phyloP scores from a whole-genome alignment of 1,140 invertebrate species.

The Ylistrum balloti region DNA sequence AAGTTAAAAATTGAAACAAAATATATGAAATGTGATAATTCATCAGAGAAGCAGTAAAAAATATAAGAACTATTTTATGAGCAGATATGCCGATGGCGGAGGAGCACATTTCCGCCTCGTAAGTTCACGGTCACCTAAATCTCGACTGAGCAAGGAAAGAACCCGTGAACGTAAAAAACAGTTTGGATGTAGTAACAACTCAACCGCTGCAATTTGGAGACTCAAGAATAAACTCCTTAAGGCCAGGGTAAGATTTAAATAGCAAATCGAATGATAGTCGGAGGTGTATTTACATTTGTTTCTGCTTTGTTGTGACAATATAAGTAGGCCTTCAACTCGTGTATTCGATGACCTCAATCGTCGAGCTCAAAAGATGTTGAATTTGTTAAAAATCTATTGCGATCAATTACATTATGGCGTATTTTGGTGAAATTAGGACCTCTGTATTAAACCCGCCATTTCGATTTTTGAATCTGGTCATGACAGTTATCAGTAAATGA shows the following conservation, averaged over 20 bases:
- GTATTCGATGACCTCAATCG: constrained; percentile 1
- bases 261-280: not conserved
- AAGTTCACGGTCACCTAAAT: constrained; percentile 41
- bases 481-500: not conserved
- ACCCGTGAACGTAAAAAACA: constrained; percentile 11
- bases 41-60: too few species aligned
- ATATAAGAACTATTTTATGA: constrained; percentile 67
- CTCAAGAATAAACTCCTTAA: constrained; percentile 81
- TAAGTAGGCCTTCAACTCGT: not conserved
- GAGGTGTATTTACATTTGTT: not conserved
- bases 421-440: not conserved
- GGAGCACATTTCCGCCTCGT: constrained; percentile 58
- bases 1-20: too few species aligned
- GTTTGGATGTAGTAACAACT: constrained; percentile 55
- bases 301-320: not conserved
- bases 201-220: constrained; percentile 81
- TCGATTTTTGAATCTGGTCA: not conserved
- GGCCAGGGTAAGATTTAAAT: constrained; percentile 76
- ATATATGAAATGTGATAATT: too few species aligned
- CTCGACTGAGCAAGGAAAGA: constrained; percentile 43
- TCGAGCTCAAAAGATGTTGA: not conserved
- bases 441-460: not conserved
- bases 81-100: constrained; percentile 61
- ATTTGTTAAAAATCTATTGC: not conserved
- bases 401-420: not conserved